Base-by-base conservation (phyloP, 2,888 invertebrate genomes). In the Heliconius aoede region DNA sequence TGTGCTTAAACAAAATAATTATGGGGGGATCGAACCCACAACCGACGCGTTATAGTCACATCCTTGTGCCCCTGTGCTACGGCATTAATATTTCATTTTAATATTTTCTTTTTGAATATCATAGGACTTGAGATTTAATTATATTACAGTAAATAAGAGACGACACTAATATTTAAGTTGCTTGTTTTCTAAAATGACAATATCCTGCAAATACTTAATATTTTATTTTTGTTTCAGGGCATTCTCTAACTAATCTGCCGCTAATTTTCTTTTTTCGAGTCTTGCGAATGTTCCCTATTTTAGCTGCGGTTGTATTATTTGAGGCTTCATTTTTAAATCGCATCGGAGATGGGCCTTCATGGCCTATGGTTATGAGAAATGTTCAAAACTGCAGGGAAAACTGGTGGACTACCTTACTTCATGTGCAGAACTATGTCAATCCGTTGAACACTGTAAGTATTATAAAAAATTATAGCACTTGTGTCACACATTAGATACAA, bases 381-480 rank as follows among this genome's bases (percentile, higher is more conserved):
- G 84, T 85, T 0, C 84, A 88, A 24, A 79, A 78, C n/a, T 92
- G 92, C 69, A 82, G 91, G 62, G 80, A 83, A 0, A 86, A 84
- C 74, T 92, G 92, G 91, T 92, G 91, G 92, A 80, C 87, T 0
- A 88, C 92, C 0, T 73, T 92, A 13, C 80, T 92, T 24, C 86
- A 91, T 78, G 80, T 91, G 30, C 91, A 92, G 75, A 92, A 92
- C 73, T 90, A 79, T 72, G 81, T 88, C 0, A 89, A 85, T 60
- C 85, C 86, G 0, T 5, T 8, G 0, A 58, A 80, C 8, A 84
- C 85, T 80, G 91, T 91, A 76, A 85, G 86, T 69, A 15, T 24
- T 21, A 4, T 51, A 15, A 28, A 24, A n/a, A 51, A 51, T 8
- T n/a, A 55, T 55, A n/a, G 1, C 51, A 46, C 15, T 46, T 18